Evolutionary conservation across 2,113 vertebrate species (phyloP).

Genomic region (Petaurus breviceps): DNA sequence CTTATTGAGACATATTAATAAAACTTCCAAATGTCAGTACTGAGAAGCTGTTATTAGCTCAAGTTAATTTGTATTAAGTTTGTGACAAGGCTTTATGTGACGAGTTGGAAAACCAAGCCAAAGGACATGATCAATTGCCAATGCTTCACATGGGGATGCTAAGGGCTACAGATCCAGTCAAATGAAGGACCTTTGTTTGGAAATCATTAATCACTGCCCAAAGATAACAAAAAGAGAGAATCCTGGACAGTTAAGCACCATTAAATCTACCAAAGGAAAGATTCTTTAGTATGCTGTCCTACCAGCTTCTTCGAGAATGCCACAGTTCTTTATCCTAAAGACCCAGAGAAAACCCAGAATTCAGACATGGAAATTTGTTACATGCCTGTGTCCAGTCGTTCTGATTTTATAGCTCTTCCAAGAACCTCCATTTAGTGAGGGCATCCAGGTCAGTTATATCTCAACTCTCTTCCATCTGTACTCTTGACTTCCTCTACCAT

Average conservation of each 20-base stretch:
- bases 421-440: not conserved
- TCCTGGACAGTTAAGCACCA: not conserved
- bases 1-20: not conserved
- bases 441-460: not conserved
- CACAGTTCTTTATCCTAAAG: not conserved
- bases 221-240: not conserved
- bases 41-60: not conserved
- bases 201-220: not conserved
- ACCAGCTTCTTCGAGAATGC: not conserved
- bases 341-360: not conserved
- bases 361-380: not conserved
- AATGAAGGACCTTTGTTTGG: not conserved
- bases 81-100: not conserved
- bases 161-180: not conserved
- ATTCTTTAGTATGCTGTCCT: not conserved
- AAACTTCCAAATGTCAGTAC: not conserved
- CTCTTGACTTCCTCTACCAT: not conserved
- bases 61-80: not conserved
- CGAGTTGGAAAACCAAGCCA: not conserved
- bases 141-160: not conserved
- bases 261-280: not conserved
- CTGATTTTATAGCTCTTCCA: not conserved
- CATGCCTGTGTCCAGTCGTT: accelerated
- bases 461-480: not conserved
- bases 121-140: not conserved